phyloP scores from a whole-genome alignment of 1,140 invertebrate genomes.

The Caerostris extrusa region DNA sequence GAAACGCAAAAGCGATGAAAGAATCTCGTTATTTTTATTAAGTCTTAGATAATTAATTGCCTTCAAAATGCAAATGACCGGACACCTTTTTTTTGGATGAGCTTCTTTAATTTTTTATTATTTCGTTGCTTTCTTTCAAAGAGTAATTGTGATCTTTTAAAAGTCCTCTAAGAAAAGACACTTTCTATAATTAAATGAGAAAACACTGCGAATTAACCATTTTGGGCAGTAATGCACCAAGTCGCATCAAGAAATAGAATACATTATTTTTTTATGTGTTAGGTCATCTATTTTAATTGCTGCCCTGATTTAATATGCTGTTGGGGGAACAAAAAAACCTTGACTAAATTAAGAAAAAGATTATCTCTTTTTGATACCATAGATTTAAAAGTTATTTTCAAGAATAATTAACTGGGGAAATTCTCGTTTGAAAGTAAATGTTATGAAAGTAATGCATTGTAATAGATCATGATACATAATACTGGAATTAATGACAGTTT shows the following conservation, averaged over 20 bases:
- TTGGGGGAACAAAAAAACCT: neutral
- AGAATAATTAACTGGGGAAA: neutral
- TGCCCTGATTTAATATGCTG: neutral
- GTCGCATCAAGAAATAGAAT: neutral
- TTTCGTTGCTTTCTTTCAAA: neutral
- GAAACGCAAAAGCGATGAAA: neutral
- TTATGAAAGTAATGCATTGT: neutral
- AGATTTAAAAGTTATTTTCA: neutral
- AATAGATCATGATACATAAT: neutral
- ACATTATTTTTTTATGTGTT: neutral
- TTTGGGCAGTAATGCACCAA: neutral
- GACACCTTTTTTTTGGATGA: neutral
- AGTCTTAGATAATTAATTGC: constrained; percentile 27
- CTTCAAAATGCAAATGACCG: constrained; percentile 38
- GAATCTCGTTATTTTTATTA: constrained; percentile 14
- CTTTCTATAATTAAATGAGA: constrained; percentile 46
- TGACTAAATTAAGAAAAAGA: neutral
- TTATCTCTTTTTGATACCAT: constrained; percentile 17
- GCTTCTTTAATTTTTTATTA: neutral
- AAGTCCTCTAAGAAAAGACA: constrained; percentile 1
- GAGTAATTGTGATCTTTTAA: constrained; percentile 29
- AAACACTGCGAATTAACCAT: constrained; percentile 33
- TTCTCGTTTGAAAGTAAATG: neutral
- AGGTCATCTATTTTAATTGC: constrained; percentile 15
- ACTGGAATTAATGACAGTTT: neutral